Base-by-base conservation (phyloP, 1,140 invertebrate genomes). In the Drosophila tani region DNA sequence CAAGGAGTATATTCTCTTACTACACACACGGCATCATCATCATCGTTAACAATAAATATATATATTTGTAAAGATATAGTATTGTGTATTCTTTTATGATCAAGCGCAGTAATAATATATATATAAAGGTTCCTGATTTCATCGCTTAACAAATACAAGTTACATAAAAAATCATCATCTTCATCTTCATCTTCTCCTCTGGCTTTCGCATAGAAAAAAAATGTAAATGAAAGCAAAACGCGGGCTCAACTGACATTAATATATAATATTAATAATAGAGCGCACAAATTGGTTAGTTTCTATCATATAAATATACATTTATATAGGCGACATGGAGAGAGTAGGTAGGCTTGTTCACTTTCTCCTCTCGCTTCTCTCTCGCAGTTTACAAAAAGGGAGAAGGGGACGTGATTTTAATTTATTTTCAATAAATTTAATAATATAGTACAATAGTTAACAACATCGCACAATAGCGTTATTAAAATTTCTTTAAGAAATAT, bases 401-500 rank as follows among this genome's bases (percentile, higher is more conserved):
- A 50, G 38, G 64, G 75, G 75, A 70, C 75, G 24, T 78, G 75
- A 70, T 79, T 79, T 79, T 78, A 79, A 79, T 79, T 78, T 79
- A 79, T 79, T 79, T 79, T 63, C 51, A 79, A 79, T 79, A 79
- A 79, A 79, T 79, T 70, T 79, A 79, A 79, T 70, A 78, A 81
- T 87, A 87, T 87, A 88, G 83, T 87, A 88, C 83, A 91, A 91
- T 91, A 91, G 86, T 91, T 92, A 91, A 91, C 91, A 92, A 91
- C 85, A 91, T 91, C 91, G 91, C 91, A 88, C 69, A 92, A 91
- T 92, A 91, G 86, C 91, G 91, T 85, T 92, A 92, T 92, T 92
- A 88, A 91, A 92, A 92, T 92, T 92, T 92, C 91, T 92, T 92
- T 92, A 92, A 92, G 91, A 92, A 92, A 92, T 92, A 92, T 91